These are phyloP conservation scores for Corythucha ciliata DNA, from an alignment of 2,888 invertebrate genomes.

Conservation along the genomic window DNA sequence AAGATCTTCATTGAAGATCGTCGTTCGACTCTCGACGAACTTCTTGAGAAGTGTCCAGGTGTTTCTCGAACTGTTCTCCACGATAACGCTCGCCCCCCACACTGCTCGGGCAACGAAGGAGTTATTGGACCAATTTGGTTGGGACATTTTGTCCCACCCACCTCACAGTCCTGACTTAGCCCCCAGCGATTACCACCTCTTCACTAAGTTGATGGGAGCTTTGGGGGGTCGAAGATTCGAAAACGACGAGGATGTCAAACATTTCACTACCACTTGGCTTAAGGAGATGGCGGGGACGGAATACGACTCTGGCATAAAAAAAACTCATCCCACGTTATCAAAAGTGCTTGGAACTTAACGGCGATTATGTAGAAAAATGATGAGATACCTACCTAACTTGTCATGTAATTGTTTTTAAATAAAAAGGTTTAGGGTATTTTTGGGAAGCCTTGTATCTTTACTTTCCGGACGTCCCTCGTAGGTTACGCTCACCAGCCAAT, in stretches of 20 bases:
- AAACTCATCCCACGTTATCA: constrained; percentile 13
- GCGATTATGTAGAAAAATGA: constrained; percentile 10
- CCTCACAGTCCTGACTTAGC: background rate
- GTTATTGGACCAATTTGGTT: constrained; percentile 1
- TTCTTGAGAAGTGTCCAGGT: constrained; percentile 7
- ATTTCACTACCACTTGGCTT: background rate
- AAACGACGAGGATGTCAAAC: constrained; percentile 3
- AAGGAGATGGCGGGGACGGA: constrained; percentile 1
- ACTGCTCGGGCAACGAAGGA: background rate
- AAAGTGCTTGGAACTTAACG: constrained; percentile 14
- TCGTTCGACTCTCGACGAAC: background rate
- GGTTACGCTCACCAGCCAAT: no score
- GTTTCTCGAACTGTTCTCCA: constrained; percentile 1
- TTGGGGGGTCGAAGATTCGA: constrained; percentile 3
- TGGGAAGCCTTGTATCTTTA: background rate
- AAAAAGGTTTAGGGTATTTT: no score
- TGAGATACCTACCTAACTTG: no score
- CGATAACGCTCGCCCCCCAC: background rate
- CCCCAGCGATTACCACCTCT: background rate
- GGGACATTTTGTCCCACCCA: constrained; percentile 5
- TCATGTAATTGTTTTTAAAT: no score
- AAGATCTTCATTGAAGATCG: background rate
- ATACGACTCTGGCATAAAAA: constrained; percentile 6
- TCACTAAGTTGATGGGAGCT: constrained; percentile 1
- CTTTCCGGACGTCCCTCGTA: constrained; percentile 1